Base-by-base conservation (phyloP, 2,888 invertebrate genomes). In the Unio pictorum region DNA sequence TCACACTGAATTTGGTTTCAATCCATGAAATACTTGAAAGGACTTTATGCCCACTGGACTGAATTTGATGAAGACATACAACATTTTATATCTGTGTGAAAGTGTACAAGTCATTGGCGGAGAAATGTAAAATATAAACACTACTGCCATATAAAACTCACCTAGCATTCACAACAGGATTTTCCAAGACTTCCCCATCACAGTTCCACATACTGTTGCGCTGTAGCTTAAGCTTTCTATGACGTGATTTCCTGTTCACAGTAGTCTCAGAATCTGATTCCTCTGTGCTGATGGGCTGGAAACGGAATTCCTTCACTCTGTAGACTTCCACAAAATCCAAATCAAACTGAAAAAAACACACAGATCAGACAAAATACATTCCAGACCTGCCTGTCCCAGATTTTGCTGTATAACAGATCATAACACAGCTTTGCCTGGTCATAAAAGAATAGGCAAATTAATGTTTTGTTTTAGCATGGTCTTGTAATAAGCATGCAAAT, bases 261-360 rank as follows among this genome's bases (percentile, higher is more conserved):
- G 60, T 66, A 20, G 65, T 64, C 45, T 72, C 45, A 17, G 55
- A 64, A 59, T 83, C 80, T 17, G 74, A 80, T 34, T 81, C 80
- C 58, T 85, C 83, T 11, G 88, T 84, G 45, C 11, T 45, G 55
- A 91, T 84, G 15, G 94, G 92, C 63, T 93, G 92, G 87, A 94
- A 94, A 81, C 92, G 92, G 85, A 94, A 94, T 88, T 94, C 94
- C 72, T 93, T 92, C 4, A 94, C 94, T 78, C 94, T 92, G 89
- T 94, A 93, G 3, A 94, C 93, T 88, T 95, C 93, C 18, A 95
- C 94, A 90, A 94, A 95, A 30, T 94, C 93, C 82, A 95, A 92
- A 85, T 94, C 93, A 87, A 93, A 92, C 93, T 93, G 87, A 54
- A 81, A 84, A 70, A 63, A 57, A 62, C 23, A 57, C 45, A 60